A percentile compares a stretch with the other conserved stretches of the same genome.
Evolutionary conservation across 2,113 vertebrate species (phyloP).

Genomic region (Lutjanus erythropterus): DNA sequence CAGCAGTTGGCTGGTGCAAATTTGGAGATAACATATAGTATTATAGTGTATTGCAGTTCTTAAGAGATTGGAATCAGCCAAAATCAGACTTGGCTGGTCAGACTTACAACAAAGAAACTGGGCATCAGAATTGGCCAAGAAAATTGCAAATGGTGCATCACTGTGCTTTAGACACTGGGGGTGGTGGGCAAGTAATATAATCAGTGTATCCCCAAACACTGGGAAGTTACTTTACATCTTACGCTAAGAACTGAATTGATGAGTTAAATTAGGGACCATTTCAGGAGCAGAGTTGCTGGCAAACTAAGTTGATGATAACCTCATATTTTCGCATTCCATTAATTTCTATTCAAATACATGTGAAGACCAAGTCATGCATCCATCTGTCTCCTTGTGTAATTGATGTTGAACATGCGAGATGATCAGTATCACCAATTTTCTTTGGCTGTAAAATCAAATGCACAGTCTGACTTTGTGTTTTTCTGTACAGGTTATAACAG

Average conservation of each 20-base stretch:
- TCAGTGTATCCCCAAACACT: no score
- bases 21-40: no score
- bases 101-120: no score
- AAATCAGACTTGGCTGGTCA: no score
- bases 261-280: neutral
- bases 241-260: neutral
- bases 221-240: conserved; percentile 15
- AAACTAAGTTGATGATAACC: neutral
- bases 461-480: neutral
- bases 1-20: no score
- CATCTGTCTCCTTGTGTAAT: neutral
- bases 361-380: neutral
- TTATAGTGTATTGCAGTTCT: no score
- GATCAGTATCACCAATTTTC: neutral
- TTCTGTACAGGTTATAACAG: neutral
- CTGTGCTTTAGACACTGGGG: no score
- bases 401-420: no score
- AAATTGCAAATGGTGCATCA: no score
- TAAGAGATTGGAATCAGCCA: no score
- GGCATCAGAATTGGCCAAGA: no score
- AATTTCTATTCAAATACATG: neutral
- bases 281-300: neutral
- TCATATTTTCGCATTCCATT: neutral
- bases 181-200: no score
- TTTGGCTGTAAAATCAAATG: neutral